These are phyloP conservation scores for Dendrolimus pini DNA, from an alignment of 2,888 invertebrate species.

Conservation along the genomic window DNA sequence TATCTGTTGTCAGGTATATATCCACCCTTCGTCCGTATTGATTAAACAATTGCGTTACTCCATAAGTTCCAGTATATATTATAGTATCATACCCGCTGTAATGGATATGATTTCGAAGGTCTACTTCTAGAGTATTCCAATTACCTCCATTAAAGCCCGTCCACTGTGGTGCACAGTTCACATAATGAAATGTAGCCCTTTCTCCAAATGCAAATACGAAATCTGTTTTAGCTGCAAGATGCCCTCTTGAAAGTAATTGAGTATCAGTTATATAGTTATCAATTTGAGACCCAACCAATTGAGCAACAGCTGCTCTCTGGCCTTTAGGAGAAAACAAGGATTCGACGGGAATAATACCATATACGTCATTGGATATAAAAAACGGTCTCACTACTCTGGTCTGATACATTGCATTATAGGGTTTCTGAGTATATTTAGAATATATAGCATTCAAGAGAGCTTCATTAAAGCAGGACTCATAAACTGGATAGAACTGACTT, in stretches of 20 bases:
- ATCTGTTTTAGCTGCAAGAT: slow-evolving; percentile 80
- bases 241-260: slow-evolving; percentile 75
- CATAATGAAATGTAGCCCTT: slow-evolving; percentile 79
- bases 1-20: slow-evolving; percentile 50
- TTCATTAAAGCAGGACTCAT: slow-evolving; percentile 60
- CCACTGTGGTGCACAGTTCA: slow-evolving; percentile 84
- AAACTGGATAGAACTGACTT: slow-evolving; percentile 43
- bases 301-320: slow-evolving; percentile 39
- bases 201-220: slow-evolving; percentile 78
- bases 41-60: slow-evolving; percentile 70
- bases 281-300: slow-evolving; percentile 35
- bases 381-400: slow-evolving; percentile 50
- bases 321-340: slow-evolving; percentile 45
- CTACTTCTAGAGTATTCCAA: slow-evolving; percentile 74
- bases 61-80: slow-evolving; percentile 79
- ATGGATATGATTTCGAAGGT: slow-evolving; percentile 54
- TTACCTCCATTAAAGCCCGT: slow-evolving; percentile 78
- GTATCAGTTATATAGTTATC: slow-evolving; percentile 54
- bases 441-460: slow-evolving; percentile 36
- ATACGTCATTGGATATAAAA: slow-evolving; percentile 44
- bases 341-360: slow-evolving; percentile 38
- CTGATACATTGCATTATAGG: slow-evolving; percentile 57
- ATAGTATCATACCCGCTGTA: slow-evolving; percentile 39
- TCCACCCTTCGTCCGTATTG: slow-evolving; percentile 40
- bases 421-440: slow-evolving; percentile 57